Evolutionary conservation across 1,140 invertebrate species (phyloP), one percentile per base, ranked within the genome.

Genomic region (Drosophila oshimai): DNA sequence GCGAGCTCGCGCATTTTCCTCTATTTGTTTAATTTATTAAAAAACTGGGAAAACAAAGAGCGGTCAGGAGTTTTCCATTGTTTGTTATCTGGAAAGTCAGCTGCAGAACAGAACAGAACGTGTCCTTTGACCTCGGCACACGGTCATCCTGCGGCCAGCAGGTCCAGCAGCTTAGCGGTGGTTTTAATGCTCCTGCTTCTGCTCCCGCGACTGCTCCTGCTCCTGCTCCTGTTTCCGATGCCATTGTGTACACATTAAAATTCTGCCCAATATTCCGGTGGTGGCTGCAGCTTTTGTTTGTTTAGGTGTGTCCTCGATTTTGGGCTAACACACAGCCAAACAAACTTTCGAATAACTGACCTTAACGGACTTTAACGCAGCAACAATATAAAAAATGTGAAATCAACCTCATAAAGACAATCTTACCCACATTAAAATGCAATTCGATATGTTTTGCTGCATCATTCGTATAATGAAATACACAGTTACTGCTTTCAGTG

Each of bases 1-100:
- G 54, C 54, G 54, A 37, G 37, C 31, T 46, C 55, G 28, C 57
- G 7, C 57, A 24, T 41, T 20, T 41, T 45, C 22, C 42, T 9
- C 22, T 80, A 69, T 80, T 86, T 84, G 74, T 61, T 84, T 84
- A 55, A 75, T 71, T 86, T 84, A 84, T 67, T 72, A 67, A 83
- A 65, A 77, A 69, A 24, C n/a, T 6, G 17, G n/a, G 31, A 42
- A 55, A 44, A 36, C 7, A 34, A 45, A 57, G 47, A 45, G 4
- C 29, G 34, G 42, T 33, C 37, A 42, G 39, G 17, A 29, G 41
- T 55, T 71, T 54, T 24, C 49, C 28, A 39, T 64, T 73, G 69
- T 55, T 51, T 67, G 46, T 29, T n/a, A 29, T 15, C 28, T 22
- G 34, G 22, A 70, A 71, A 80, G 58, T 80, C 79, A 79, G 80